These are phyloP conservation scores for Abscondita cerata DNA, from an alignment of 2,888 invertebrate genomes.

Conservation along the genomic window DNA sequence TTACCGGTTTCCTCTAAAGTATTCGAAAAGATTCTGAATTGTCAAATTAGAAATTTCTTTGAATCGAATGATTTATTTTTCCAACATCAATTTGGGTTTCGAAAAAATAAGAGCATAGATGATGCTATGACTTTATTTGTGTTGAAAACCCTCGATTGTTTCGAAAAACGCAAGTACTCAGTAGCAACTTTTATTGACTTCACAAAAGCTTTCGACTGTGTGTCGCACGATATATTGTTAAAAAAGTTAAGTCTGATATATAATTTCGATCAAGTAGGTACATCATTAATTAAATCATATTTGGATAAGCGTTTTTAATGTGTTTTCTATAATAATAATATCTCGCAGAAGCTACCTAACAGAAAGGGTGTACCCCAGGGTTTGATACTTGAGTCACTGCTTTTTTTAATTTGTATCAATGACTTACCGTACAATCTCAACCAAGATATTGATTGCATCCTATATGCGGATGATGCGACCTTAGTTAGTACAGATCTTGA, in stretches of 20 bases:
- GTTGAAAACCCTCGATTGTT: neutral
- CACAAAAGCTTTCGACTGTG: too few species aligned
- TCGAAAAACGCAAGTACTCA: neutral
- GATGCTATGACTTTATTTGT: neutral
- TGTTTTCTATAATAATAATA: neutral
- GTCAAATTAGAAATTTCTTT: too few species aligned
- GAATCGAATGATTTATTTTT: too few species aligned
- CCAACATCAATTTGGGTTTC: too few species aligned
- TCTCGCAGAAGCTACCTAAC: neutral
- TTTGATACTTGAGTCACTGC: neutral
- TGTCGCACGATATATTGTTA: conserved; percentile 3
- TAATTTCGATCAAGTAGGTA: neutral
- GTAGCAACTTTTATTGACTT: too few species aligned
- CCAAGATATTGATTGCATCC: neutral
- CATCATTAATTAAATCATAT: neutral
- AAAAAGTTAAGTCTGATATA: conserved; percentile 1
- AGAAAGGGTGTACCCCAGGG: conserved; percentile 1
- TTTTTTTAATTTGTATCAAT: conserved; percentile 14
- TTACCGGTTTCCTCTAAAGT: too few species aligned
- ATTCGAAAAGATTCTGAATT: too few species aligned
- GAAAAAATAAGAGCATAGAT: too few species aligned
- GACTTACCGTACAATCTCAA: neutral
- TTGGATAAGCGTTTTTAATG: neutral
- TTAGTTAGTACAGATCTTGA: neutral
- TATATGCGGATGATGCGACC: conserved; percentile 12